phyloP scores from a whole-genome alignment of 1,140 invertebrate species.

The Brachionus asplanchnoidis region DNA sequence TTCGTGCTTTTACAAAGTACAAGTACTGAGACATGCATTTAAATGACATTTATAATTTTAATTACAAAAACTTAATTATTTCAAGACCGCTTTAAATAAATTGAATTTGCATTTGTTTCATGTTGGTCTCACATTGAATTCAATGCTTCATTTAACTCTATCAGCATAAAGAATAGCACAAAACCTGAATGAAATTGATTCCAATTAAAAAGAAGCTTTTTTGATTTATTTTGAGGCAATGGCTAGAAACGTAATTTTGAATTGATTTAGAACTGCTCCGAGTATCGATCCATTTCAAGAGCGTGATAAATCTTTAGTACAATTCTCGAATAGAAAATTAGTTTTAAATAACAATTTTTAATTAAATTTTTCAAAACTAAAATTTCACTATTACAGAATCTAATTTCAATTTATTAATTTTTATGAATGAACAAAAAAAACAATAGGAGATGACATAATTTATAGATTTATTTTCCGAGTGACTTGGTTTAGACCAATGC shows the following conservation, averaged over 20 bases:
- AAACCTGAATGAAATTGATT: neutral
- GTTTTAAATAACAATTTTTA: neutral
- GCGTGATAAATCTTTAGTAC: neutral
- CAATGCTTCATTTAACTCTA: neutral
- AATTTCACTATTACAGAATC: neutral
- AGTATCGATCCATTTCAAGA: neutral
- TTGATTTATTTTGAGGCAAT: neutral
- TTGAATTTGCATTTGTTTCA: neutral
- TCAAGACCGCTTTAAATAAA: neutral
- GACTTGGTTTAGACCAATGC: neutral
- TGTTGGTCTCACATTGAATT: neutral
- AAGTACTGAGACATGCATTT: neutral
- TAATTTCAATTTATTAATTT: neutral
- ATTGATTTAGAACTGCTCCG: neutral
- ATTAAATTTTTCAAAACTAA: neutral
- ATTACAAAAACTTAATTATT: neutral
- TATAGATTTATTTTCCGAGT: neutral
- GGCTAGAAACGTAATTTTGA: neutral
- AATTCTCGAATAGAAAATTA: neutral
- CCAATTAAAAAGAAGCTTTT: neutral
- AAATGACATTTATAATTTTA: neutral
- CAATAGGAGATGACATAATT: neutral
- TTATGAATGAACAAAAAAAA: neutral
- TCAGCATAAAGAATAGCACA: neutral
- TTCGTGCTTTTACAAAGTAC: neutral